Base-by-base conservation (phyloP, 2,888 invertebrate genomes). In the Ditylenchus weischeri region DNA sequence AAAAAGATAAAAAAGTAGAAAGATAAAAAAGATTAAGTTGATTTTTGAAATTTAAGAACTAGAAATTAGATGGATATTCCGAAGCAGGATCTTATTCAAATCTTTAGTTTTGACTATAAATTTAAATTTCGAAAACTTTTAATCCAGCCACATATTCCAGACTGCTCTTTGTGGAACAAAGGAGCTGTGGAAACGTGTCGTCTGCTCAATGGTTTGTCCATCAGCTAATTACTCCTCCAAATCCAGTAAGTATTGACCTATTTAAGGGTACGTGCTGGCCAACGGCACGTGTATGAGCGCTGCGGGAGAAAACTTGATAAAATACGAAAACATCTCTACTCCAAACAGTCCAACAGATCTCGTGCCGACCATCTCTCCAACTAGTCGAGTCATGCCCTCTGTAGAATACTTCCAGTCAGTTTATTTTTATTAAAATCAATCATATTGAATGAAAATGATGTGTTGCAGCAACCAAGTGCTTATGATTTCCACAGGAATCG, bases 341-440 rank as follows among this genome's bases (percentile, higher is more conserved):
- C 4, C 19, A 23, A n/a, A 21, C 21, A 66, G 66, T 8, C 58
- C 66, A 10, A 57, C 57, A 23, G 36, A 23, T 19, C 35, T 57
- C 8, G 49, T 43, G 21, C 21, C 23, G 13, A 19, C 57, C 43
- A 48, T 43, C 6, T 67, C 67, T 21, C 57, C 62, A 48, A 50
- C 64, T 35, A 57, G 51, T 13, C 76, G 78, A 48, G 76, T 81
- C 62, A 83, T 84, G 78, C 85, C 66, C 8, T 86, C 86, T 73
- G 84, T 86, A 75, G 86, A 86, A 70, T 87, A 85, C 75, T 87
- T 87, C 66, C 79, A 83, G 80, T 83, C n/a, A 72, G 36, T 21
- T 13, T 58, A 6, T 6, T 43, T 43, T 10, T 10, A 2, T 43
- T 15, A 43, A 43, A 43, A 8, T 29, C 2, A 5, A 2, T 29